Evolutionary conservation across 2,888 invertebrate genomes (phyloP).

Genomic region (Orthosia cruda): DNA sequence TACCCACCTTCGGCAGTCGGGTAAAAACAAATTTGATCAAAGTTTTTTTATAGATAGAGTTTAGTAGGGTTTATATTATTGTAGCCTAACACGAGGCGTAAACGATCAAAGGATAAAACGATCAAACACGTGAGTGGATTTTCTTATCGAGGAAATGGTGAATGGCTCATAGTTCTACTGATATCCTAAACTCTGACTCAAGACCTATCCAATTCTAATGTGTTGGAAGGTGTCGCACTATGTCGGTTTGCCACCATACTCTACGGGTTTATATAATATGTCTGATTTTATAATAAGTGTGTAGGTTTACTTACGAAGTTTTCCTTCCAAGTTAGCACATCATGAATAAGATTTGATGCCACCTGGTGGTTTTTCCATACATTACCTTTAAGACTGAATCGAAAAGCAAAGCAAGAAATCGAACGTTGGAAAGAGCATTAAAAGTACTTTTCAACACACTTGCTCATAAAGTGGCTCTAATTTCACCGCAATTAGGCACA

Average conservation of each 20-base stretch:
- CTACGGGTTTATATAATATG: too few relatives aligned
- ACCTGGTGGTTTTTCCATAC: conserved; percentile 10
- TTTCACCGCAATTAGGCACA: too few relatives aligned
- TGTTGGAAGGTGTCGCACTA: conserved; percentile 11
- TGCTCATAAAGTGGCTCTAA: too few relatives aligned
- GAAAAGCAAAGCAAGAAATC: not conserved
- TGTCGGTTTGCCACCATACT: not conserved
- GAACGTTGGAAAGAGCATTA: not conserved
- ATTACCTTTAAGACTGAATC: not conserved
- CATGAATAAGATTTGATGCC: not conserved
- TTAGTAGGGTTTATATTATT: too few relatives aligned
- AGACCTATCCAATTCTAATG: not conserved
- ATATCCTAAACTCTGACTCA: not conserved
- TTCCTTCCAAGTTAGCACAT: conserved; percentile 7
- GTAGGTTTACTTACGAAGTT: conserved; percentile 13
- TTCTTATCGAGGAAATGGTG: not conserved
- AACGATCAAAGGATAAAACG: not conserved
- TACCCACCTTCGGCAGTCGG: too few relatives aligned
- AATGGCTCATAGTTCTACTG: not conserved
- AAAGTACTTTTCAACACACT: too few relatives aligned
- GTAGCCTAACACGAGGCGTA: not conserved
- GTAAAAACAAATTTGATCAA: too few relatives aligned
- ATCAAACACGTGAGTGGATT: not conserved
- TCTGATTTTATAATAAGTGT: conserved; percentile 23
- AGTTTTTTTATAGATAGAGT: too few relatives aligned